Evolutionary conservation across 2,797 vertebrate species (phyloP).

Genomic region (Lates japonicus): DNA sequence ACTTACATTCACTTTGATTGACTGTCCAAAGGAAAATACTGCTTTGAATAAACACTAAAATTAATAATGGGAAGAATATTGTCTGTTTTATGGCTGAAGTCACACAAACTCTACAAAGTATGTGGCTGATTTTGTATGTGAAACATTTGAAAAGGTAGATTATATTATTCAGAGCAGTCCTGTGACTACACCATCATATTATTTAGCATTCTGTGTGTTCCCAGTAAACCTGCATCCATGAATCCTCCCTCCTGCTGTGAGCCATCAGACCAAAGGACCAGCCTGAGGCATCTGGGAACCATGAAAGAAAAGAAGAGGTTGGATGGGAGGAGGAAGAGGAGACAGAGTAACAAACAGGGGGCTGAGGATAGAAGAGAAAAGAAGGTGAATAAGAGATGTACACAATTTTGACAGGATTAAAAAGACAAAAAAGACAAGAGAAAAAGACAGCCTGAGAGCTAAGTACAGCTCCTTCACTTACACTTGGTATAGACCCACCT

Average conservation of each 20-base stretch:
- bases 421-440: not conserved
- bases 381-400: not conserved
- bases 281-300: slow-evolving; percentile 82
- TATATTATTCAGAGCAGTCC: slow-evolving; percentile 31
- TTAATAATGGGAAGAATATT: not conserved
- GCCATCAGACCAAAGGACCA: slow-evolving; percentile 90
- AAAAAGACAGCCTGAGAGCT: not conserved
- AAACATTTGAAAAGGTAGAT: slow-evolving; percentile 25
- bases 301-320: slow-evolving; percentile 44
- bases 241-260: slow-evolving; percentile 76
- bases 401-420: not conserved
- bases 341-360: slow-evolving; percentile 18
- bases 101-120: not conserved
- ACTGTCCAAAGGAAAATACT: not conserved
- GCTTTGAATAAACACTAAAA: not conserved
- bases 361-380: not conserved
- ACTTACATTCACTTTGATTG: not conserved
- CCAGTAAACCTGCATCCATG: slow-evolving; percentile 63
- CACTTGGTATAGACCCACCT: not conserved
- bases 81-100: not conserved
- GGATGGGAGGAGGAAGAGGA: slow-evolving; percentile 25
- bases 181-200: slow-evolving; percentile 45
- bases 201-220: slow-evolving; percentile 56
- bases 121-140: not conserved
- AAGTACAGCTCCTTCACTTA: not conserved